Base-by-base conservation (phyloP, 2,888 invertebrate species). In the Synergus gifuensis region DNA sequence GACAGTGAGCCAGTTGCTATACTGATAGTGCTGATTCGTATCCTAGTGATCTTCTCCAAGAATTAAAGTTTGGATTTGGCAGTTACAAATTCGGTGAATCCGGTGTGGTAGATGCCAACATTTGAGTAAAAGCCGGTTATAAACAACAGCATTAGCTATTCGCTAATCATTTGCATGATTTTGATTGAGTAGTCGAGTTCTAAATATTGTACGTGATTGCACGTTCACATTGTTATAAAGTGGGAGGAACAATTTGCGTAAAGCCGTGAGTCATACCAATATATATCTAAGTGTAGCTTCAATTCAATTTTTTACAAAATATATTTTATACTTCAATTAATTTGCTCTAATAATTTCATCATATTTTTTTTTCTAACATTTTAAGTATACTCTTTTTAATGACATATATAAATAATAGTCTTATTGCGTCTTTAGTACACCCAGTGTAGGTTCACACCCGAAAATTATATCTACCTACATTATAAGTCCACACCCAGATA, bases 211-310 rank as follows among this genome's bases (percentile, higher is more conserved):
- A 16, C 49, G 49, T 16, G 16, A 49, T 16, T 49, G 49, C 49
- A 14, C 4, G 49, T 16, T 49, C 49, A 2, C n/a, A 54, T 54
- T 54, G 16, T 54, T 54, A 2, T 54, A 54, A 54, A 54, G 8
- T 54, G 54, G 54, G n/a, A 54, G 54, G n/a, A 54, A 54, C 54
- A 54, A 54, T 54, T 54, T n/a, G 54, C 54, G 54, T 54, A 54
- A n/a, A 54, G n/a, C 7, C 7, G 54, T 54, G 54, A 54, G 54
- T n/a, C n/a, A 54, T 54, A 14, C 16, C 49, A 49, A 54, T 54
- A 54, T 54, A 54, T 49, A 16, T 16, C 16, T 49, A 5, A 5
- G 7, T 49, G 14, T 49, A 49, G 49, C 14, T 16, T n/a, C 28
- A 7, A 49, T 49, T 49, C 5, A 49, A 54, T 54, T 54, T n/a